Base-by-base conservation (phyloP, 92 coral and sea anemone genomes). In the Porites divaricata region DNA sequence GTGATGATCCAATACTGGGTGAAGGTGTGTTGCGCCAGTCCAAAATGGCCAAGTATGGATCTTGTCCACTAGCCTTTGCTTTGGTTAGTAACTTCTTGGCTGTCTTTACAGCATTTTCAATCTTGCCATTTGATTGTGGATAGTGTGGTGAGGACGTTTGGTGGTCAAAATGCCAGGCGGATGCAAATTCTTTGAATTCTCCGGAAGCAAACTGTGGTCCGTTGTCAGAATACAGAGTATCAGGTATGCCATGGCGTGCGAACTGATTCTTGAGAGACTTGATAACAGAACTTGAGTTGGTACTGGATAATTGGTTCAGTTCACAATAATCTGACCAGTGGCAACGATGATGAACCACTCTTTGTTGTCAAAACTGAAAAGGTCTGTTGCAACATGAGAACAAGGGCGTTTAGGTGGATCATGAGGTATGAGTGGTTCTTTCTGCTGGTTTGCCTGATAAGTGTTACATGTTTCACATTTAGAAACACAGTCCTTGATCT, bases 311-410 rank as follows among this genome's bases (percentile, higher is more conserved):
- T 11, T 53, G 85, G 64, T 68, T 24, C 9, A 80, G 65, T 17
- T 80, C 85, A 67, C 64, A 80, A 22, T 67, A 80, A 80, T 80
- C 76, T 62, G 82, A 63, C 70, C 49, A 79, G 26, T 63, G 17
- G 64, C 74, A 11, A 49, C 83, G 28, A 79, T 63, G 83, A 78
- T 78, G 73, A 63, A 21, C 75, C 74, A 64, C 2, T 66, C 83
- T 79, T 53, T 53, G 58, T 67, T 65, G 17, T 79, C 28, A n/a
- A 77, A 64, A 17, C 7, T 62, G 16, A 79, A 79, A 21, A 79
- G 74, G 64, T 67, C 75, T 28, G 28, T 57, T 20, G 65, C 75
- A n/a, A 78, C 59, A 13, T 79, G 26, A 8, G 75, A 28, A 75
- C 84, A 17, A 22, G 84, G 63, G 74, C 51, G 64, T 49, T 79